Percentiles rank a stretch among this genome's conserved stretches.
phyloP scores from a whole-genome alignment of 2,888 invertebrate species.

The Aproaerema taeniolella region DNA sequence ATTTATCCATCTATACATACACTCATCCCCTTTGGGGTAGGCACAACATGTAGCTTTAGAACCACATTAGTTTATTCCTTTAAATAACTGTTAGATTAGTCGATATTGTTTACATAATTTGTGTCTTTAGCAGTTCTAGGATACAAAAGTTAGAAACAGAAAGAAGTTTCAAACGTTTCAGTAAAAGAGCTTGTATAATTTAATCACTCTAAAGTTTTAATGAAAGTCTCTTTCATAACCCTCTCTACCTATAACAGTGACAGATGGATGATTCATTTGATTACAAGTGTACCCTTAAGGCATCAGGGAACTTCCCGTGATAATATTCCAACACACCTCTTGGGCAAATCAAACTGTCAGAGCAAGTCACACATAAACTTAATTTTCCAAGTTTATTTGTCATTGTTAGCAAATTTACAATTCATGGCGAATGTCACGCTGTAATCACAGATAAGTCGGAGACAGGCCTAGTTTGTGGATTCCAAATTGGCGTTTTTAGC shows the following conservation, averaged over 20 bases:
- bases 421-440: conserved; percentile 19
- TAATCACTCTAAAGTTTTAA: neutral
- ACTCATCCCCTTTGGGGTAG: too few species aligned
- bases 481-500: too few species aligned
- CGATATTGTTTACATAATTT: too few species aligned
- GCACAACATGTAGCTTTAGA: too few species aligned
- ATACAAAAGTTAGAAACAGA: too few species aligned
- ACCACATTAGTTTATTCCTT: too few species aligned
- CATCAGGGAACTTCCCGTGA: neutral
- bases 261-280: neutral
- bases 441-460: conserved; percentile 19
- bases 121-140: too few species aligned
- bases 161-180: neutral
- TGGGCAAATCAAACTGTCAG: conserved; percentile 6
- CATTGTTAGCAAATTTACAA: conserved; percentile 27
- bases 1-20: too few species aligned
- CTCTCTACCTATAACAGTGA: neutral
- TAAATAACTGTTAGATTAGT: too few species aligned
- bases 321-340: neutral
- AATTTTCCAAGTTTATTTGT: conserved; percentile 22
- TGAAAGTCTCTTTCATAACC: neutral
- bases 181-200: neutral
- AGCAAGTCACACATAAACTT: conserved; percentile 17
- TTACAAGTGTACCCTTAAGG: neutral
- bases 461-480: conserved; percentile 8